Evolutionary conservation across 1,140 invertebrate species (phyloP), one percentile per base, ranked within the genome.

Genomic region (Copidosoma floridanum): DNA sequence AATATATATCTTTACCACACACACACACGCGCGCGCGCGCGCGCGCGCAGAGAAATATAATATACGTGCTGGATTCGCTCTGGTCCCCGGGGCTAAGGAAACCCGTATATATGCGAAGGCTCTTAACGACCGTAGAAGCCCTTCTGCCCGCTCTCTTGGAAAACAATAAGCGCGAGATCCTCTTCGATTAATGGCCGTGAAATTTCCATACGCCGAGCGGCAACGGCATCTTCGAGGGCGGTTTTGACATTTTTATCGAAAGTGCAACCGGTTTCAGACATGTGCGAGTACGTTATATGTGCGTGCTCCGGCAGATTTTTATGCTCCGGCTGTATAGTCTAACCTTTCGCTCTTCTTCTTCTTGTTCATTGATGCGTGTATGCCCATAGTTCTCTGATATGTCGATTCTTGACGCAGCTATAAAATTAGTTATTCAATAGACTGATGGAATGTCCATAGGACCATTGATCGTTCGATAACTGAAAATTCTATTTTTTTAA

Each of bases 151-250:
- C 7, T 24, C 26, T 27, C 44, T 48, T 27, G 53, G 59, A 61
- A 61, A 56, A 61, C 59, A 61, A 61, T 55, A 55, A 56, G 43
- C 59, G 20, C 52, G 46, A 61, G 59, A 61, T 55, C 38, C 43
- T n/a, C 37, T 56, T 61, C 52, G 59, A 61, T 61, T 55, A 56
- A 48, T 40, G 59, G 46, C 59, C 59, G 52, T 61, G 59, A 61
- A 61, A 61, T 61, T 56, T 61, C 53, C 59, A 55, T 56, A 50
- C 12, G 48, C 40, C 35, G 23, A n/a, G 16, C 46, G 46, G n/a
- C 46, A 21, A 11, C 23, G 24, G 27, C 16, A 1, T n/a, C 43
- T 10, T 48, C 21, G 32, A 40, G 35, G 44, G 55, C 55, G 35
- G 32, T 48, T n/a, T 61, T 61, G 59, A 55, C 52, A 50, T 61